Base-by-base conservation (phyloP, 2,888 invertebrate species). In the Dryobotodes eremita region DNA sequence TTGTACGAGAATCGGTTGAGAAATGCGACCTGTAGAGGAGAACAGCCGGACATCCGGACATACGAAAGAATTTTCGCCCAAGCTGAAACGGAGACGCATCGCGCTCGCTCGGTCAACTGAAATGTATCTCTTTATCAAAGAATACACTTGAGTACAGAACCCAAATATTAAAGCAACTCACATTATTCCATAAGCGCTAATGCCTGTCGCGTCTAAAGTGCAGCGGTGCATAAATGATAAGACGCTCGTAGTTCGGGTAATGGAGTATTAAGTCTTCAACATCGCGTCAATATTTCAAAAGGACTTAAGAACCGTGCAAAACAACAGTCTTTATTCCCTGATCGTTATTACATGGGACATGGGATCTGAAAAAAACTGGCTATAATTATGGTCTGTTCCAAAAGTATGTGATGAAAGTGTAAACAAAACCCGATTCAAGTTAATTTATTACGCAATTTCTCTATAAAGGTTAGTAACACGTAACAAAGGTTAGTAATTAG, bases 151-250 rank as follows among this genome's bases (percentile, higher is more conserved):
- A 48, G 11, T 48, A 48, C 5, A 48, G 23, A 71, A 69, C 61
- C 31, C n/a, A 23, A 42, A 53, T 46, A 61, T 23, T 66, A 55
- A 55, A 20, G 20, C 15, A 48, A 5, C 20, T 70, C 15, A 55
- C 48, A 53, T 71, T 72, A 72, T 70, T 15, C 50, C 23, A 31
- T 48, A 26, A n/a, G 26, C 61, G n/a, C 42, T 82, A 71, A 86
- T 82, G 72, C 70, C 36, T 71, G 72, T 65, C 59, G 50, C 61
- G 66, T 50, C 62, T 86, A 55, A 62, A 77, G 72, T 73, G 83
- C 72, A 83, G 70, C 70, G 65, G 86, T 85, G 86, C 82, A 82
- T 83, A 70, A 82, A 57, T 83, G 70, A 86, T 82, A 77, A 83
- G 57, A 46, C 42, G 48, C 26, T 82, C 42, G 36, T 53, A 57